A percentile compares a stretch with the other conserved stretches of the same genome.
These are phyloP conservation scores for Melinaea menophilus DNA, from an alignment of 2,888 invertebrate genomes.

Conservation along the genomic window DNA sequence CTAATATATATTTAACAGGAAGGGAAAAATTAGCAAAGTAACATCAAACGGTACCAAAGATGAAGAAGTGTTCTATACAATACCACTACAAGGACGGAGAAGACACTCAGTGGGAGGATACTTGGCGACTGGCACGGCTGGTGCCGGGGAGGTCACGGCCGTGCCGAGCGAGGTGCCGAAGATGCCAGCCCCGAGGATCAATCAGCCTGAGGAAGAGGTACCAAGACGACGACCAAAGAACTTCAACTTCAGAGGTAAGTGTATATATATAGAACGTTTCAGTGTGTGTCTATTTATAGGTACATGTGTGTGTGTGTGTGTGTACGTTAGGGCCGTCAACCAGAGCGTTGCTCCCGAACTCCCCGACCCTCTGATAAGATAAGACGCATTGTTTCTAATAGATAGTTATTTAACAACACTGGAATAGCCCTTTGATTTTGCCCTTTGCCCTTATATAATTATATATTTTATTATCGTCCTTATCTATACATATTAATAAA, in stretches of 20 bases:
- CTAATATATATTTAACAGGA: slow-evolving; percentile 42
- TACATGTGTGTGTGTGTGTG: slow-evolving; percentile 42
- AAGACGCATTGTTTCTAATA: slow-evolving; percentile 49
- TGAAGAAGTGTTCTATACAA: slow-evolving; percentile 81
- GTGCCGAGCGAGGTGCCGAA: slow-evolving; percentile 75
- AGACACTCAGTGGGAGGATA: slow-evolving; percentile 85
- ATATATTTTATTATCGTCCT: background rate
- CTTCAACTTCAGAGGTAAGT: slow-evolving; percentile 65
- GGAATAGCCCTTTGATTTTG: slow-evolving; percentile 11
- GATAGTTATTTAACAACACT: slow-evolving; percentile 29
- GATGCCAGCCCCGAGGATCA: slow-evolving; percentile 72
- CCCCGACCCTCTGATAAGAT: slow-evolving; percentile 53
- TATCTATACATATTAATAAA: too few relatives aligned
- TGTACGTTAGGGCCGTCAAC: slow-evolving; percentile 57
- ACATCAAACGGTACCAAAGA: slow-evolving; percentile 64
- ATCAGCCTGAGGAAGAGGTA: slow-evolving; percentile 58
- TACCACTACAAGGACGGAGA: slow-evolving; percentile 68
- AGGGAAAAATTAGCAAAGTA: slow-evolving; percentile 66
- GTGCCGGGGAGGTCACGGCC: slow-evolving; percentile 63
- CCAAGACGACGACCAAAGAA: slow-evolving; percentile 64
- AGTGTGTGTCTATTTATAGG: slow-evolving; percentile 63
- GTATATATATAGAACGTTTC: slow-evolving; percentile 41
- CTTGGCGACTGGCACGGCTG: slow-evolving; percentile 66
- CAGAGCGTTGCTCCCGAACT: slow-evolving; percentile 65
- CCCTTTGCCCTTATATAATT: background rate